Conservation (phyloP, 1,140 invertebrate genomes). For the Atta colombica region DNA sequence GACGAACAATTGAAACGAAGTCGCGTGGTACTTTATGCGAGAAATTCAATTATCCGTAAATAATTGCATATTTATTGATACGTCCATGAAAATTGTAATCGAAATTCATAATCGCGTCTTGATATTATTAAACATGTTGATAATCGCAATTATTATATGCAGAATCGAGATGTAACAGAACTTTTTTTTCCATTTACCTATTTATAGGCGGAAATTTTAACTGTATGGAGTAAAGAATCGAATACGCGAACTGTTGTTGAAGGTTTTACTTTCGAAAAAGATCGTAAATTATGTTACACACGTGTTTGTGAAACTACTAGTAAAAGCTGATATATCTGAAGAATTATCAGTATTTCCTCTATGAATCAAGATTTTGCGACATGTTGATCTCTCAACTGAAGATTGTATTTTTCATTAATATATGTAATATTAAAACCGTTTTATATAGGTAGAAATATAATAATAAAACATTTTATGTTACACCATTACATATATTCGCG, state of each 20-base stretch:
- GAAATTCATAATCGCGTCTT: slow-evolving; percentile 22
- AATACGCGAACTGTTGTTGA: slow-evolving; percentile 7
- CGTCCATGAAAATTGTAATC: slow-evolving; percentile 6
- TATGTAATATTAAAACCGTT: neutral
- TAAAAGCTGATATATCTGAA: neutral
- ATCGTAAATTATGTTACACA: neutral
- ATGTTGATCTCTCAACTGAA: neutral
- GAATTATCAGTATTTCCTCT: neutral
- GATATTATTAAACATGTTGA: slow-evolving; percentile 14
- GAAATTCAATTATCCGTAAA: slow-evolving; percentile 46
- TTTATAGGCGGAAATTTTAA: neutral
- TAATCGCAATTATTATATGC: slow-evolving; percentile 24
- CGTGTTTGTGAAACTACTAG: neutral
- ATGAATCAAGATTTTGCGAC: neutral
- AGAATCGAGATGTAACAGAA: neutral
- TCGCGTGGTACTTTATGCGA: neutral
- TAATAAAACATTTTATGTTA: too few species aligned
- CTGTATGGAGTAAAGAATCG: neutral
- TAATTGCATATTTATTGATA: slow-evolving; percentile 48
- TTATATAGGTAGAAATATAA: neutral
- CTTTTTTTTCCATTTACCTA: neutral
- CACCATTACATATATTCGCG: neutral
- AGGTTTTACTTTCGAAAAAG: neutral
- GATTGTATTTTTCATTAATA: neutral
- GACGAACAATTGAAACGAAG: slow-evolving; percentile 11